Conservation (phyloP, 2,113 vertebrate genomes). For the Tenebrosternarchus preto region DNA sequence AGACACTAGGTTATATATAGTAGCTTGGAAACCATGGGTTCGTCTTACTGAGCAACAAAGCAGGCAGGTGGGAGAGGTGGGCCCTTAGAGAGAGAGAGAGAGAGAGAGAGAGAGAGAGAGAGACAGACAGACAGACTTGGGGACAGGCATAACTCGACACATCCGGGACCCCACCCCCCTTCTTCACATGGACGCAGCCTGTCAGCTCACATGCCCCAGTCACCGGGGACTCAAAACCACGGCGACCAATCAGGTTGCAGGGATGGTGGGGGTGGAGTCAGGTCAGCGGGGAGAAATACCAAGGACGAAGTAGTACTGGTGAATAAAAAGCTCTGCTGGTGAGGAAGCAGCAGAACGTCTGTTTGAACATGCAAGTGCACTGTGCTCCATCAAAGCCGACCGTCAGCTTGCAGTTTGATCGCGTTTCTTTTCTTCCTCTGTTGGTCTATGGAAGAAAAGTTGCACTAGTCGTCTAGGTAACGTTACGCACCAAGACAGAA, state of each 20-base stretch:
- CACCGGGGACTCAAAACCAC: constrained; percentile 16
- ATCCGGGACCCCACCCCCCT: constrained; percentile 5
- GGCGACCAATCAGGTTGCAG: constrained; percentile 16
- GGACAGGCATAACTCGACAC: not conserved
- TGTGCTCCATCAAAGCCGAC: no score
- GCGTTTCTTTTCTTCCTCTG: no score
- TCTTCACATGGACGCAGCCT: constrained; percentile 16
- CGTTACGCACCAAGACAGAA: no score
- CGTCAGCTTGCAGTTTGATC: no score
- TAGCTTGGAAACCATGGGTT: constrained; percentile 41
- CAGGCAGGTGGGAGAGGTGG: constrained; percentile 40
- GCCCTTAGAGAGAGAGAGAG: not conserved
- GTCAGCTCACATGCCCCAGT: constrained; percentile 22
- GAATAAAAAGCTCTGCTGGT: not conserved
- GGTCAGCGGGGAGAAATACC: not conserved
- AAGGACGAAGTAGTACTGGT: constrained; percentile 22
- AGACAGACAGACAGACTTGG: not conserved
- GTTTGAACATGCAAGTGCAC: no score
- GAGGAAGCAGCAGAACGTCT: not conserved
- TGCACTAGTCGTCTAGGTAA: no score
- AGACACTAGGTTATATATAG: constrained; percentile 51
- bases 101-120: constrained; percentile 5
- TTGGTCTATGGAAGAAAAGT: no score
- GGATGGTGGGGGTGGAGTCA: not conserved
- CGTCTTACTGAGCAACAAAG: constrained; percentile 47